phyloP scores from a whole-genome alignment of 2,888 invertebrate species.

The Amphiduros pacificus region DNA sequence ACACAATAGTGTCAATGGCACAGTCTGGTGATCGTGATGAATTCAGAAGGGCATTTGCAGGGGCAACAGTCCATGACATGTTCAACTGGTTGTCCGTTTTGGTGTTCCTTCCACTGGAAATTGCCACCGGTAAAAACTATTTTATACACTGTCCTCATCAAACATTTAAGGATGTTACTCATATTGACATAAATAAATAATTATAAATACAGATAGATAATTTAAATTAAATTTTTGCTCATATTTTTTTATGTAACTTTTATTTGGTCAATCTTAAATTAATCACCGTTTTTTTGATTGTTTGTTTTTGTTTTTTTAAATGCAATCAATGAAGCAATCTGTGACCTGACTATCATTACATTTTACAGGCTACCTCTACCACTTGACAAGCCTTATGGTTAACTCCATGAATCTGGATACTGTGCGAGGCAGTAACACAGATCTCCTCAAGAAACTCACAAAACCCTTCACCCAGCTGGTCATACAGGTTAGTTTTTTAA shows the following conservation, averaged over 20 bases:
- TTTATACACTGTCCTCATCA: not conserved
- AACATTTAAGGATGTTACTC: not conserved
- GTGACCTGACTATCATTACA: not conserved
- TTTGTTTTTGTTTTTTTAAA: not conserved
- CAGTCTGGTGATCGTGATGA: constrained; percentile 57
- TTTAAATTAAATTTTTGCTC: not conserved
- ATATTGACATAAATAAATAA: not conserved
- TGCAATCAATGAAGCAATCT: not conserved
- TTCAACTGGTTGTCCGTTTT: constrained; percentile 65
- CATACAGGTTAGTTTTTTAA: no score
- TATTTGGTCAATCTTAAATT: not conserved
- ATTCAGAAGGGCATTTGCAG: constrained; percentile 64
- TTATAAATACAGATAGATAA: not conserved
- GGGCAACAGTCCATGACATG: constrained; percentile 66
- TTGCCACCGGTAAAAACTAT: constrained; percentile 48
- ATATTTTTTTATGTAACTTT: not conserved
- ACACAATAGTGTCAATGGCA: constrained; percentile 63
- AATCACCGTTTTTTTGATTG: not conserved
- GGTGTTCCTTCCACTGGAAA: constrained; percentile 63
- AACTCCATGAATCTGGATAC: not conserved
- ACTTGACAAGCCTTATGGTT: constrained; percentile 51
- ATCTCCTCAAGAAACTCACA: constrained; percentile 60
- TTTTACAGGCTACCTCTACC: constrained; percentile 33
- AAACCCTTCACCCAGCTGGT: constrained; percentile 61
- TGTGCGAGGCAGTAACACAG: constrained; percentile 23